Base-by-base conservation (phyloP, 1,140 invertebrate genomes). In the Pteromalus puparum region DNA sequence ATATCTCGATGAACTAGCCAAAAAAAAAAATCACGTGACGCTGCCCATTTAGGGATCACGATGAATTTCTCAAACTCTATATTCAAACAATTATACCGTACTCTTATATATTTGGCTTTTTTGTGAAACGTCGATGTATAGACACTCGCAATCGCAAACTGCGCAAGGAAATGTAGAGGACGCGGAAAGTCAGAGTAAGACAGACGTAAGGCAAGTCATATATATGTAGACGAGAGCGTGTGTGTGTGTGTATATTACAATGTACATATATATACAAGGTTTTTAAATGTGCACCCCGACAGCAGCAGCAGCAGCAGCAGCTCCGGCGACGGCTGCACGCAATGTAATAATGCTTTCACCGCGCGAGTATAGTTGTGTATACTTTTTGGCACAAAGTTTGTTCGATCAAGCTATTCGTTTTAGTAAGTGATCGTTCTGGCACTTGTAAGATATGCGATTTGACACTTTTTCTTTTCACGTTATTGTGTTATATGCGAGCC, bases 111-210 rank as follows among this genome's bases (percentile, higher is more conserved):
- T 61, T 61, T 61, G 15, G 38, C 38, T 42, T 61, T 61, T 7
- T 53, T 9, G 0, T n/a, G 21, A n/a, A 0, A 21, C 53, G 21
- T 21, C 53, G 53, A 61, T 61, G 2, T 68, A 21, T 72, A 82
- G 42, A 82, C 82, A 81, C 81, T 24, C 48, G 82, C 67, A 81
- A 81, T 24, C 48, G 82, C 67, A 61, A 79, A 82, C 53, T 61
- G 18, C 75, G 18, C 75, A 61, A 77, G 46, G 46, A 77, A 84
- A 81, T 81, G 68, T 38, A 28, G 42, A 61, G 53, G 53, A 61
- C 53, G 53, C 53, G 75, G 46, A 83, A 34, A 77, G 24, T 87
- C 46, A 76, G 28, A 76, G 67, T 81, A 15, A 46, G 67, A 68
- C 26, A 48, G 46, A 77, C 26, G 46, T 48, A 61, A 77, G 46